These are phyloP conservation scores for Euspilapteryx auroguttella DNA, from an alignment of 2,888 invertebrate genomes.

Conservation along the genomic window DNA sequence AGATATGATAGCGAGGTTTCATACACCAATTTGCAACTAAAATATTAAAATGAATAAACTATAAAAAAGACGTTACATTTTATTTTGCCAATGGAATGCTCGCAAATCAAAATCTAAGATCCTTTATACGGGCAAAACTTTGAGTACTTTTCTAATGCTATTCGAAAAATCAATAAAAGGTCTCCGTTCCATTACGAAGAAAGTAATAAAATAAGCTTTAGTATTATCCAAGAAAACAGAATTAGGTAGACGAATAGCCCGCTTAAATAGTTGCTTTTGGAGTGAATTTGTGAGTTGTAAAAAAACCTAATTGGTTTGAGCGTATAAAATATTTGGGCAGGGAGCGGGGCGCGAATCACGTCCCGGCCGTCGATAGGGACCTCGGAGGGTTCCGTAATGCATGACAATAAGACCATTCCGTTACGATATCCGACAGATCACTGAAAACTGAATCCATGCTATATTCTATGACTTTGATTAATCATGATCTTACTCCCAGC, in stretches of 20 bases:
- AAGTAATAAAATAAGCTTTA: slow-evolving; percentile 51
- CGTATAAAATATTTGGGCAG: slow-evolving; percentile 43
- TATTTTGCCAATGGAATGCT: not conserved
- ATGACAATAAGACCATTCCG: slow-evolving; percentile 39
- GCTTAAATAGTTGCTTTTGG: slow-evolving; percentile 21
- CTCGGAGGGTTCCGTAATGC: slow-evolving; percentile 29
- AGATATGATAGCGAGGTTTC: too few relatives aligned
- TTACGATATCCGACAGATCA: slow-evolving; percentile 25
- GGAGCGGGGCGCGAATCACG: slow-evolving; percentile 23
- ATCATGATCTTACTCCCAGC: too few relatives aligned
- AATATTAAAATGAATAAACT: too few relatives aligned
- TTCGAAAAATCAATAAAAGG: slow-evolving; percentile 53
- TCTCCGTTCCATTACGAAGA: slow-evolving; percentile 43
- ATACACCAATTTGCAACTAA: too few relatives aligned
- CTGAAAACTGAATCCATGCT: too few relatives aligned
- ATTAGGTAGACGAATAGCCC: slow-evolving; percentile 29
- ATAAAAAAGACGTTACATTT: too few relatives aligned
- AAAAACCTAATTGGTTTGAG: slow-evolving; percentile 42
- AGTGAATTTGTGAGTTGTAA: slow-evolving; percentile 31
- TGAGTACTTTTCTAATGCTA: slow-evolving; percentile 46
- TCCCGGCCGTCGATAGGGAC: slow-evolving; percentile 32
- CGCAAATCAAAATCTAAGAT: not conserved
- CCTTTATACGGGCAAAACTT: slow-evolving; percentile 19
- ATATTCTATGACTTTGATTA: too few relatives aligned
- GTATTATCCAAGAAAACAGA: slow-evolving; percentile 43